Conservation (phyloP, 2,113 vertebrate genomes). For the Eolophus roseicapilla region DNA sequence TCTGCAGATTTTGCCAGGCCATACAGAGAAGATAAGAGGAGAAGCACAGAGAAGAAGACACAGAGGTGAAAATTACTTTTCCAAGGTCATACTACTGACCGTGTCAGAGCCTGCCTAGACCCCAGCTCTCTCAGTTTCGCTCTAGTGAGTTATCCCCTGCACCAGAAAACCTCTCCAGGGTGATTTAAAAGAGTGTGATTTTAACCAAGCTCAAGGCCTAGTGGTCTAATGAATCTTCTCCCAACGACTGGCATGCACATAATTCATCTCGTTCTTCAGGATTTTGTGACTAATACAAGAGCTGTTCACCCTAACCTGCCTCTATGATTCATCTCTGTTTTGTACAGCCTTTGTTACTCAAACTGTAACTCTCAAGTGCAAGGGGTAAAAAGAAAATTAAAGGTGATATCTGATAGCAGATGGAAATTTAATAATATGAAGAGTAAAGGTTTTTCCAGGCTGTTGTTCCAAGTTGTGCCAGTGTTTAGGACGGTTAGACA, state of each 20-base stretch:
- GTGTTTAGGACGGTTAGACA: background rate
- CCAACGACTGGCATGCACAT: background rate
- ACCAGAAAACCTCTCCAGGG: conserved; percentile 10
- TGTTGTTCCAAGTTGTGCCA: background rate
- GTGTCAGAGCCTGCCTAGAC: background rate
- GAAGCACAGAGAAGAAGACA: background rate
- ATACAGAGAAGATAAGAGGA: background rate
- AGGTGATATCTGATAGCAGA: conserved; percentile 16
- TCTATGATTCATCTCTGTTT: conserved; percentile 37
- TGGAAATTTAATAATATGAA: conserved; percentile 11
- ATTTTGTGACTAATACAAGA: conserved; percentile 28
- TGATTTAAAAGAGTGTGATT: conserved; percentile 43
- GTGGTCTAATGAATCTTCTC: conserved; percentile 38
- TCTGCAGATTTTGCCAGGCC: background rate
- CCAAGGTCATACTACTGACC: background rate
- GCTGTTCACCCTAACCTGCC: conserved; percentile 21
- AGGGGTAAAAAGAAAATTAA: conserved; percentile 28
- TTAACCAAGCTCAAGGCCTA: conserved; percentile 51
- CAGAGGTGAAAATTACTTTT: background rate
- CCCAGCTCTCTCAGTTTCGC: background rate
- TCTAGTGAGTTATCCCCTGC: background rate
- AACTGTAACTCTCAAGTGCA: background rate
- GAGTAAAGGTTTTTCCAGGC: background rate
- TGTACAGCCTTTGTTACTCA: conserved; percentile 12
- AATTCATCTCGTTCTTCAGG: conserved; percentile 1